These are phyloP conservation scores for Metaphire vulgaris DNA, from an alignment of 1,140 invertebrate genomes.

Conservation along the genomic window DNA sequence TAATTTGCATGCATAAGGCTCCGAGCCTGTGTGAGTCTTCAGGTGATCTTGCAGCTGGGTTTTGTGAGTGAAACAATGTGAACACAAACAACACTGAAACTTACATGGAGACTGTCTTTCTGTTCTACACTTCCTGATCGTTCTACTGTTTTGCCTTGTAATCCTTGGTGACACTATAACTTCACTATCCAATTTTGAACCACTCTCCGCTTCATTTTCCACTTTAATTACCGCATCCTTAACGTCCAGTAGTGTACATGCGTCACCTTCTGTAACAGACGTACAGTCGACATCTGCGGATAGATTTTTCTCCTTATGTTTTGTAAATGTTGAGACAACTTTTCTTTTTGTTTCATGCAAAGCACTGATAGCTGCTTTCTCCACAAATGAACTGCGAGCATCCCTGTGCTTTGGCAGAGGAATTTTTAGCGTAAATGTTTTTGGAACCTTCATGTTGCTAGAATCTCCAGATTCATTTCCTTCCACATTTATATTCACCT, in stretches of 20 bases:
- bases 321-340: too few species aligned
- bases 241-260: background rate
- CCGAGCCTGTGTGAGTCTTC: constrained; percentile 81
- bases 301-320: too few species aligned
- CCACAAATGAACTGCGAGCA: too few species aligned
- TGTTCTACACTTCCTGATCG: background rate
- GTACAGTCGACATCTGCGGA: too few species aligned
- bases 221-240: background rate
- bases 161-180: background rate
- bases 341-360: too few species aligned
- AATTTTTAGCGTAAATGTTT: too few species aligned
- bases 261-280: background rate
- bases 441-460: background rate
- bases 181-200: background rate
- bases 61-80: background rate
- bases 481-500: too few species aligned
- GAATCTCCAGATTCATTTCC: too few species aligned
- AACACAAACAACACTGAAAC: background rate
- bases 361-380: too few species aligned
- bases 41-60: background rate
- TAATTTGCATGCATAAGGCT: constrained; percentile 56
- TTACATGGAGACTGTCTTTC: background rate
- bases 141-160: background rate
- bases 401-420: too few species aligned
- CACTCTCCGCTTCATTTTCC: background rate